A percentile compares a stretch with the other conserved stretches of the same genome.
Evolutionary conservation across 2,113 vertebrate species (phyloP).

Genomic region (Phylloscopus trochilus): DNA sequence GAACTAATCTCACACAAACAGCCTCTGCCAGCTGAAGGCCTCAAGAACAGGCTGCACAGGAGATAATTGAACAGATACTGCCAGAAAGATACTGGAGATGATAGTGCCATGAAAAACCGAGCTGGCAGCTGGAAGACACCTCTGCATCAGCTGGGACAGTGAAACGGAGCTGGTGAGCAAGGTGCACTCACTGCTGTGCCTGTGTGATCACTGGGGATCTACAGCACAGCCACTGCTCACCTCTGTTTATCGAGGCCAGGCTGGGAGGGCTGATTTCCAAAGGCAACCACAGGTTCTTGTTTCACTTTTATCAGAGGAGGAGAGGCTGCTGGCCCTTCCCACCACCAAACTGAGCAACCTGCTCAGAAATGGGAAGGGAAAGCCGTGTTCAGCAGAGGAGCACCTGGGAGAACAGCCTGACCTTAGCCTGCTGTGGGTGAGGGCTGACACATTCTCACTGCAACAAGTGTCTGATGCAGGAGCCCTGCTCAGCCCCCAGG

Average conservation of each 20-base stretch:
- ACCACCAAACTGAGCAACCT: neutral
- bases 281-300: neutral
- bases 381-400: fast-evolving
- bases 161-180: neutral
- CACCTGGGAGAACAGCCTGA: neutral
- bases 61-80: neutral
- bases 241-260: neutral
- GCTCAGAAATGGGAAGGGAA: neutral
- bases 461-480: neutral
- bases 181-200: fast-evolving
- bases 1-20: neutral
- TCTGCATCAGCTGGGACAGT: neutral
- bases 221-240: neutral
- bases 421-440: neutral
- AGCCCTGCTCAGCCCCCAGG: neutral
- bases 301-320: neutral
- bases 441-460: neutral
- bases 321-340: neutral
- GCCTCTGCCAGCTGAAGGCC: neutral
- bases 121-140: neutral
- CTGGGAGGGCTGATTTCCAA: neutral
- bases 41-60: neutral
- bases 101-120: neutral
- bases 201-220: fast-evolving
- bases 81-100: neutral